Conservation (phyloP, 1,140 invertebrate species). For the Micrasema longulum region DNA sequence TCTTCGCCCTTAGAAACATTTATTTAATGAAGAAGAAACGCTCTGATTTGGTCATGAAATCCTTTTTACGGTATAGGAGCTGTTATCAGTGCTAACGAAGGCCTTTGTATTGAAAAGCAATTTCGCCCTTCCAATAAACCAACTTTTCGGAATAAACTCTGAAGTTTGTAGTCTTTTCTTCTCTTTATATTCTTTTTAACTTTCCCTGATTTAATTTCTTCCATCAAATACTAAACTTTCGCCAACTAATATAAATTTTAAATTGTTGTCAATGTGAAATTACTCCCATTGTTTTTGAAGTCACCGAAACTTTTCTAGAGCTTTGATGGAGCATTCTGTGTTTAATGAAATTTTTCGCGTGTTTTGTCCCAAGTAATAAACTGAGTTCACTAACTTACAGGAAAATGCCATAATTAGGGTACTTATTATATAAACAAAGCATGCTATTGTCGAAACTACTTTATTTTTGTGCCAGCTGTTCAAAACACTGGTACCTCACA, state of each 20-base stretch:
- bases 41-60: slow-evolving; percentile 5
- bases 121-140: slow-evolving; percentile 33
- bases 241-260: slow-evolving; percentile 35
- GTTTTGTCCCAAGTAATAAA: too few species aligned
- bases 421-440: too few species aligned
- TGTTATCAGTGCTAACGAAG: slow-evolving; percentile 32
- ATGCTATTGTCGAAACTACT: too few species aligned
- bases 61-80: slow-evolving; percentile 2
- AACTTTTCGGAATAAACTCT: slow-evolving; percentile 33
- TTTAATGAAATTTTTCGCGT: too few species aligned
- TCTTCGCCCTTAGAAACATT: too few species aligned
- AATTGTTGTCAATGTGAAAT: slow-evolving; percentile 37
- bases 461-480: too few species aligned
- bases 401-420: too few species aligned
- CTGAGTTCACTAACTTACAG: too few species aligned
- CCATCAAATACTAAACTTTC: slow-evolving; percentile 35
- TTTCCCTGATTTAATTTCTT: slow-evolving; percentile 36
- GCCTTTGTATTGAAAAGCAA: slow-evolving; percentile 37
- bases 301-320: too few species aligned
- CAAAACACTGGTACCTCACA: too few species aligned
- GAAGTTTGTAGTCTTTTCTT: slow-evolving; percentile 32
- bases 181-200: slow-evolving; percentile 37
- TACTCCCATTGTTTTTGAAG: slow-evolving; percentile 15
- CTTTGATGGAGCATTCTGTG: too few species aligned
- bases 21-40: slow-evolving; percentile 11